phyloP scores from a whole-genome alignment of 2,113 vertebrate genomes.

The Alces alces region DNA sequence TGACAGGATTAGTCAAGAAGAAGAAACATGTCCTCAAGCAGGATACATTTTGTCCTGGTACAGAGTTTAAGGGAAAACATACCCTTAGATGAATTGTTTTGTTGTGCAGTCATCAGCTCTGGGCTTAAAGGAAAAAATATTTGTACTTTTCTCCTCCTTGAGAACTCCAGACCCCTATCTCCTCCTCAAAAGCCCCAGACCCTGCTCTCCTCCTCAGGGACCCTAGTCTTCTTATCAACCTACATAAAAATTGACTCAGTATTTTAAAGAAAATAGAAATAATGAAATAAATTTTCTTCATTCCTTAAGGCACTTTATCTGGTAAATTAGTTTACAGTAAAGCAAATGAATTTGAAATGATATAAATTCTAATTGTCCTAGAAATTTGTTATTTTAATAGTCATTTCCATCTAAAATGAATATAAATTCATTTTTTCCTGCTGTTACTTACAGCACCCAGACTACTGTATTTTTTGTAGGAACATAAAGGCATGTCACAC shows the following conservation, averaged over 20 bases:
- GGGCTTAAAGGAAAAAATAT: neutral
- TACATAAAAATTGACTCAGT: neutral
- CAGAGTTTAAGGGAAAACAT: neutral
- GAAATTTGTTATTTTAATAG: neutral
- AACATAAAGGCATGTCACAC: neutral
- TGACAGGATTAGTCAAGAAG: too few species aligned
- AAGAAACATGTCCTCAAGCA: too few species aligned
- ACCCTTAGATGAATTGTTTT: neutral
- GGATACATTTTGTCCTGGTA: neutral
- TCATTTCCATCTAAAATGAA: neutral
- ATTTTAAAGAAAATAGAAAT: neutral
- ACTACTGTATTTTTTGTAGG: neutral
- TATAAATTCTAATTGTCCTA: neutral
- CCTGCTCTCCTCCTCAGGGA: neutral
- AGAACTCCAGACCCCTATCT: neutral
- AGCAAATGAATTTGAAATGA: slow-evolving; percentile 20
- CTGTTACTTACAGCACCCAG: neutral
- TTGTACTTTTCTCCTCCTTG: neutral
- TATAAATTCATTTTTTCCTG: neutral
- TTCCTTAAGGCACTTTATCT: neutral
- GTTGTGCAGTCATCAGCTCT: neutral
- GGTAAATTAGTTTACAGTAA: slow-evolving; percentile 12
- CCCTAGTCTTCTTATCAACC: neutral
- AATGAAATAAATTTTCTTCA: neutral
- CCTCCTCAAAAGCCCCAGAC: neutral